Conservation (phyloP, 92 coral and sea anemone species). For the Meandrina meandrites region DNA sequence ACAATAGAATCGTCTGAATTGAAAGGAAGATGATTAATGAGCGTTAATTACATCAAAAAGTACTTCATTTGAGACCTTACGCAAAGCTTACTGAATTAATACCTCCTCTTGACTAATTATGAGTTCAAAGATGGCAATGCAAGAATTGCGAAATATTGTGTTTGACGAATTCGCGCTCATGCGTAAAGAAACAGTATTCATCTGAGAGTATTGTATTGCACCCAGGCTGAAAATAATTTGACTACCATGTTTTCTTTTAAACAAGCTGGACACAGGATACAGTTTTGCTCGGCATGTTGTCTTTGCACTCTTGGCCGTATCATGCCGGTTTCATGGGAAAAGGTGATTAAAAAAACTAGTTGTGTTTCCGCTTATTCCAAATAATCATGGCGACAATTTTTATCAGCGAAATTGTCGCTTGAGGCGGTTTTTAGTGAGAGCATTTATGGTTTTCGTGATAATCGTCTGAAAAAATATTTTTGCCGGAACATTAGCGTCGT, state of each 20-base stretch:
- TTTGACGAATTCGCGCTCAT: background rate
- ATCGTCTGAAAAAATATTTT: background rate
- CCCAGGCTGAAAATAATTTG: background rate
- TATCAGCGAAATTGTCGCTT: background rate
- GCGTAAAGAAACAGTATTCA: background rate
- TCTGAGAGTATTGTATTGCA: background rate
- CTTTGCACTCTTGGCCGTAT: background rate
- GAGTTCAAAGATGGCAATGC: background rate
- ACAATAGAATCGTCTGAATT: background rate
- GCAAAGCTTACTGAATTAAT: background rate
- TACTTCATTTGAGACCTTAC: constrained; percentile 1
- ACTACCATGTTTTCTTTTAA: background rate
- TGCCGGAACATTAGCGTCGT: background rate
- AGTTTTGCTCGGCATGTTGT: background rate
- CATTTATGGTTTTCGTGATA: background rate
- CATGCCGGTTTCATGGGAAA: background rate
- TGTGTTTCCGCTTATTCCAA: background rate
- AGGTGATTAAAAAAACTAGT: background rate
- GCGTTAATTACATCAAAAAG: background rate
- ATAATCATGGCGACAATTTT: background rate
- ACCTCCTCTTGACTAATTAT: background rate
- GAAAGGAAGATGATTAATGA: constrained; percentile 10
- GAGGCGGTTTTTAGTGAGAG: background rate
- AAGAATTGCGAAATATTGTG: background rate
- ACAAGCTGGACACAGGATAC: background rate